Percentiles rank a stretch among this genome's conserved stretches.
These are phyloP conservation scores for Varanus salvator DNA, from an alignment of 2,113 vertebrate species.

Conservation along the genomic window DNA sequence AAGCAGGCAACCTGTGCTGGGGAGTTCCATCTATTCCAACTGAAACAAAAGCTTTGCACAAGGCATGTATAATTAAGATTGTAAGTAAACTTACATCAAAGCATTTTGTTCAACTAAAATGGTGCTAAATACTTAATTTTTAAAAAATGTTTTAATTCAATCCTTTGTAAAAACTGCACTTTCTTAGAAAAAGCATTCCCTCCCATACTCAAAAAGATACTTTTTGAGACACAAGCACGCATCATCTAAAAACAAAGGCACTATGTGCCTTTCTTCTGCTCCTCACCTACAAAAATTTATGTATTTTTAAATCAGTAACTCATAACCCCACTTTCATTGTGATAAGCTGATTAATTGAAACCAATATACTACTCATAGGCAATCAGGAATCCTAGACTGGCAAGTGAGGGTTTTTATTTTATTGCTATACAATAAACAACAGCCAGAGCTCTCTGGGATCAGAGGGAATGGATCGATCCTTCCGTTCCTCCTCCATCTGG, in stretches of 20 bases:
- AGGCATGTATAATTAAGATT: not conserved
- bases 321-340: no score
- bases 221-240: not conserved
- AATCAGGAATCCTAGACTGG: not conserved
- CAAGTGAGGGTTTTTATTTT: not conserved
- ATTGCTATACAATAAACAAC: no score
- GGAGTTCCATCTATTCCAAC: not conserved
- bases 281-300: no score
- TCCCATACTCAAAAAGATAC: not conserved
- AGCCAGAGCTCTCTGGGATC: no score
- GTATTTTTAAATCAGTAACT: not conserved
- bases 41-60: not conserved
- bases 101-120: not conserved
- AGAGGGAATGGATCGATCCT: not conserved
- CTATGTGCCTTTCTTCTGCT: not conserved
- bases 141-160: no score
- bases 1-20: no score
- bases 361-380: not conserved
- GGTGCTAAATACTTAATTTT: no score
- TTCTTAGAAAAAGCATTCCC: not conserved
- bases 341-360: not conserved
- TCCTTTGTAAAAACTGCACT: no score
- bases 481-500: not conserved
- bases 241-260: not conserved
- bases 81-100: not conserved